Evolutionary conservation across 2,113 vertebrate species (phyloP).

Genomic region (Hippocampus abdominalis): DNA sequence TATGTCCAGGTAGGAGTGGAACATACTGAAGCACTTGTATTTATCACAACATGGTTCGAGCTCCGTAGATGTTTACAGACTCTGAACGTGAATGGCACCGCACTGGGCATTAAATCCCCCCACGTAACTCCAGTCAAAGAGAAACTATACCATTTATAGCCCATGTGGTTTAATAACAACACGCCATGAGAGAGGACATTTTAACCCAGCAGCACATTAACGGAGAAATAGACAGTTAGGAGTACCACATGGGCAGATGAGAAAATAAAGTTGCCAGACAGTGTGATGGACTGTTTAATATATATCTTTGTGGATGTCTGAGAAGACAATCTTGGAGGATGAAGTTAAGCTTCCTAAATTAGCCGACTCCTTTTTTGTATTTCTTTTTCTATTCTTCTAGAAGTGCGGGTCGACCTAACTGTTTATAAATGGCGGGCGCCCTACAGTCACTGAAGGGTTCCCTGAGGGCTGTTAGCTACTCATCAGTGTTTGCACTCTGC

Average conservation of each 20-base stretch:
- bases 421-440: slow-evolving; percentile 6
- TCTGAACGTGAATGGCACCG: not conserved
- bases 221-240: not conserved
- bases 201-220: slow-evolving; percentile 1
- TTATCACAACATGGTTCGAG: not conserved
- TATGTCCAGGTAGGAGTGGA: slow-evolving; percentile 87
- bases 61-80: not conserved
- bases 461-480: slow-evolving; percentile 24
- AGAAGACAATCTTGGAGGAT: not conserved
- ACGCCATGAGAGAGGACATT: not conserved
- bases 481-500: slow-evolving; percentile 26
- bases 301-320: slow-evolving; percentile 4
- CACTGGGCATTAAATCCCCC: not conserved
- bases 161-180: not conserved
- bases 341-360: not conserved
- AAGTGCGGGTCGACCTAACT: slow-evolving; percentile 3
- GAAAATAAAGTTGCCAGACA: not conserved
- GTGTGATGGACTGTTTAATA: not conserved
- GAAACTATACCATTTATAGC: not conserved
- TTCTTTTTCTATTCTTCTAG: not conserved
- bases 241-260: not conserved
- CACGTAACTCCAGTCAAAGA: not conserved
- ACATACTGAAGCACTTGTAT: not conserved
- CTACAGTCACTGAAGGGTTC: slow-evolving; percentile 9
- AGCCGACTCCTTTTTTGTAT: not conserved